Evolutionary conservation across 2,888 invertebrate genomes (phyloP), one percentile per base, ranked within the genome.

Genomic region (Sipha maydis): DNA sequence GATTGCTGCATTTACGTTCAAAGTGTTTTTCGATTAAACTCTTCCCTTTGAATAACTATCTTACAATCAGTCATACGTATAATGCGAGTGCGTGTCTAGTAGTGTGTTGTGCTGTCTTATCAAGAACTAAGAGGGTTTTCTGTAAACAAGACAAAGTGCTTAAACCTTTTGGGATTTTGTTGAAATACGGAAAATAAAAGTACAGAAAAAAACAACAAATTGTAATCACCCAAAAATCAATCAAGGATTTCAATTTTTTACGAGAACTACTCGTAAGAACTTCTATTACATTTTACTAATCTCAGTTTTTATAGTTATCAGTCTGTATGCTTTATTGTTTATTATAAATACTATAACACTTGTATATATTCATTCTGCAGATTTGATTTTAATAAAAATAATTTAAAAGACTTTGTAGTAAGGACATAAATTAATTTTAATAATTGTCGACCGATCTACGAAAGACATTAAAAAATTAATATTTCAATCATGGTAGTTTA

Each of bases 91-190:
- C 79, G 85, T 86, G 85, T 71, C 85, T 73, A 73, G 56, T 14
- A 73, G 56, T 56, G 56, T 54, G 56, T 71, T n/a, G 41, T 28
- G 31, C 11, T 56, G 85, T 86, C 85, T 86, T 86, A 86, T n/a
- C 54, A 54, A 85, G 54, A 84, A 28, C 85, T 34, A n/a, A 69
- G 48, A 67, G 67, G 71, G 34, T 86, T 86, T 73, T 73, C 79
- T 56, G 28, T 71, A 79, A 86, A 86, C 79, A 79, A 86, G 28
- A 28, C 69, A 21, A 86, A 79, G 79, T 71, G 85, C 85, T 86
- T 86, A 86, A 86, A 28, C 85, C 79, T 71, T 25, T 38, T 73
- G 19, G 28, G 34, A 71, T 79, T 56, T 73, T 38, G 69, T 86
- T 86, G 71, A 79, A 38, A 25, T 76, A 61, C 7, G 41, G 56